Conservation (phyloP, 1,140 invertebrate genomes). For the Gryon sp. region DNA sequence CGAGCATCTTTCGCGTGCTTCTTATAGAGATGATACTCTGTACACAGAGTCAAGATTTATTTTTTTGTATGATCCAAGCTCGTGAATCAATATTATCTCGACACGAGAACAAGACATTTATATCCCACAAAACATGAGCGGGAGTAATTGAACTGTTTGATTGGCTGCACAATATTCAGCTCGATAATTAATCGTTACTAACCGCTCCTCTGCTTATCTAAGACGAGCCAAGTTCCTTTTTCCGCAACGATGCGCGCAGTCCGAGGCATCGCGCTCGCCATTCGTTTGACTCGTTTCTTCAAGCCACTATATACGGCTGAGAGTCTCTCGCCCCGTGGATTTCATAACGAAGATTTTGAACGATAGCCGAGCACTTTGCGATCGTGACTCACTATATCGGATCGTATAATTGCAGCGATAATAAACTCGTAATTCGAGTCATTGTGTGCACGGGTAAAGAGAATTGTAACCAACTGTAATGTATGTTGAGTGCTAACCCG, state of each 20-base stretch:
- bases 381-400: conserved; percentile 53
- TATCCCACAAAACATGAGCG: conserved; percentile 14
- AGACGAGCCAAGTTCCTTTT: not conserved
- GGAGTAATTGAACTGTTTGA: conserved; percentile 40
- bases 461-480: too few relatives aligned
- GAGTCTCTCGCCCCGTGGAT: conserved; percentile 4
- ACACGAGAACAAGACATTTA: conserved; percentile 25
- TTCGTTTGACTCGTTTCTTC: conserved; percentile 17
- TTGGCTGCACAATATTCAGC: conserved; percentile 27
- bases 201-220: conserved; percentile 18
- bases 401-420: conserved; percentile 62
- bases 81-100: conserved; percentile 25
- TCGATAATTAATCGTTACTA: conserved; percentile 41
- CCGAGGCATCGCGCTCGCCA: not conserved
- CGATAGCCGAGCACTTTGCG: conserved; percentile 28
- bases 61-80: not conserved
- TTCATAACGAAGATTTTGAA: conserved; percentile 46
- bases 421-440: conserved; percentile 64
- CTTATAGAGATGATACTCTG: too few relatives aligned
- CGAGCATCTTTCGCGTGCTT: not conserved
- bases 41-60: not conserved
- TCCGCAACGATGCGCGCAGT: not conserved
- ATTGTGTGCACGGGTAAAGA: conserved; percentile 52
- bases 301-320: too few relatives aligned
- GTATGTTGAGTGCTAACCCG: too few relatives aligned